Evolutionary conservation across 2,113 vertebrate species (phyloP).

Genomic region (Balaenoptera acutorostrata): DNA sequence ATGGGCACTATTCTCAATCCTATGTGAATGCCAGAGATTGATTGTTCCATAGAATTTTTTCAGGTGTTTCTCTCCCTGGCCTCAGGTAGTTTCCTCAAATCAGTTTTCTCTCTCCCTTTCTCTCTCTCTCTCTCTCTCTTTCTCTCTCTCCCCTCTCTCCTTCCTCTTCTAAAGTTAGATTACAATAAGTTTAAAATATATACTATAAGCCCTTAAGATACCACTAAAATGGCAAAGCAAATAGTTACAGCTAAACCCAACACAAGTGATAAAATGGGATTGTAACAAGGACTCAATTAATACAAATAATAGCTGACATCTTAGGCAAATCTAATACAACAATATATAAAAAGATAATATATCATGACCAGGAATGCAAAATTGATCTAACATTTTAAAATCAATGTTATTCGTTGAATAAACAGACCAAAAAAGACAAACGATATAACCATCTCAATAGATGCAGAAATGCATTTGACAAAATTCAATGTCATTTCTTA

Average conservation of each 20-base stretch:
- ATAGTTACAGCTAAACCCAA: neutral
- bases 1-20: neutral
- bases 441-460: neutral
- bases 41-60: neutral
- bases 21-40: neutral
- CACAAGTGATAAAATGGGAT: neutral
- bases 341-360: neutral
- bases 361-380: neutral
- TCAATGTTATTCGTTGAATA: neutral
- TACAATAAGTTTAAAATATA: neutral
- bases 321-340: neutral
- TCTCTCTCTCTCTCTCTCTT: neutral
- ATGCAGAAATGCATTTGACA: neutral
- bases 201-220: neutral
- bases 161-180: neutral
- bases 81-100: neutral
- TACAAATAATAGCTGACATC: neutral
- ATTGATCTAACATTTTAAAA: slow-evolving; percentile 17
- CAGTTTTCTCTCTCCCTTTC: neutral
- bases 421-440: neutral
- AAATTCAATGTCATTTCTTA: neutral
- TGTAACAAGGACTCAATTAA: neutral
- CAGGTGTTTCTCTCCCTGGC: neutral
- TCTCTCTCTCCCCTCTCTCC: neutral
- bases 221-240: neutral